phyloP scores from a whole-genome alignment of 2,888 invertebrate species.

The Apodemia hepburni region DNA sequence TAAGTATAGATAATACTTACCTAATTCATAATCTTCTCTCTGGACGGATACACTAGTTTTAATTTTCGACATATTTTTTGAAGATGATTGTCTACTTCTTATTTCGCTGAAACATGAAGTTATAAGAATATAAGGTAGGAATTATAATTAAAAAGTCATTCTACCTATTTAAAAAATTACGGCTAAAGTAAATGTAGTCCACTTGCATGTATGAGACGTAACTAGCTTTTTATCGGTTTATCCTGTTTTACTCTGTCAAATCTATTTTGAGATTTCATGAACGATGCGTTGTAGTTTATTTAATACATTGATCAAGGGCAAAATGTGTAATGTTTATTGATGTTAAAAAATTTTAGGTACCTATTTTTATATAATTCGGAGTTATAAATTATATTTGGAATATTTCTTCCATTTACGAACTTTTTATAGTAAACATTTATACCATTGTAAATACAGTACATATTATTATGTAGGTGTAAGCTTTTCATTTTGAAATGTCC shows the following conservation, averaged over 20 bases:
- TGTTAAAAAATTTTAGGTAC: no score
- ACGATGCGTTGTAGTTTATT: neutral
- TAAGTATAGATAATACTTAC: constrained; percentile 43
- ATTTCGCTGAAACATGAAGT: constrained; percentile 45
- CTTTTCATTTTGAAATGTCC: no score
- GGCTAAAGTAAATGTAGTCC: neutral
- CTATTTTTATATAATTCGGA: no score
- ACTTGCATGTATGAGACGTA: neutral
- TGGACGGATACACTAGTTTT: constrained; percentile 59
- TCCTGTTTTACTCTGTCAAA: constrained; percentile 31
- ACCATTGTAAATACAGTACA: no score
- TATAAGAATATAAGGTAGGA: no score
- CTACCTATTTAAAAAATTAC: neutral
- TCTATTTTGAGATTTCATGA: constrained; percentile 49
- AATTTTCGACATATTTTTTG: constrained; percentile 26
- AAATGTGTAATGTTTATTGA: no score
- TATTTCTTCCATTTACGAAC: no score
- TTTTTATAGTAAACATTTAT: no score
- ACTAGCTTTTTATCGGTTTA: neutral
- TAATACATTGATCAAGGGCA: no score
- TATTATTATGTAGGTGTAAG: no score
- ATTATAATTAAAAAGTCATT: neutral
- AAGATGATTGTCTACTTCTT: constrained; percentile 42
- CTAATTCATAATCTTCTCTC: constrained; percentile 56
- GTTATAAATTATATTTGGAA: no score